Percentiles rank a stretch among this genome's conserved stretches.
phyloP scores from a whole-genome alignment of 2,888 invertebrate genomes.

The Drosophila prolongata region DNA sequence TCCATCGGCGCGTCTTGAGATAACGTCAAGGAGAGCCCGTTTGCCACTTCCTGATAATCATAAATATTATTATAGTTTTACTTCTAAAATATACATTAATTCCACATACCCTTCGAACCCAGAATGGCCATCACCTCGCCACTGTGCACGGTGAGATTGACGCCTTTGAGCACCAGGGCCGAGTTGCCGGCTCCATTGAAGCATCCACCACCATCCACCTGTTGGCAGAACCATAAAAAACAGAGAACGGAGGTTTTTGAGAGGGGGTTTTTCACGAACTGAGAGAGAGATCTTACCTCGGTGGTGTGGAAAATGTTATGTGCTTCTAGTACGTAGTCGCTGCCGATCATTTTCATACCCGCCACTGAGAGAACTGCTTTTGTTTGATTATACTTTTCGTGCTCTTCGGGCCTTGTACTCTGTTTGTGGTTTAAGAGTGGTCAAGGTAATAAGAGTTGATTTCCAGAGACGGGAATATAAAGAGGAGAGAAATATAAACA shows the following conservation, averaged over 20 bases:
- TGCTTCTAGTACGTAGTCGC: constrained; percentile 94
- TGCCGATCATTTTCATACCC: constrained; percentile 88
- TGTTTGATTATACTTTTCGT: constrained; percentile 60
- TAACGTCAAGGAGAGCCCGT: constrained; percentile 96
- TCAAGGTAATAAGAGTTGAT: background rate
- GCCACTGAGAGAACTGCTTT: constrained; percentile 26
- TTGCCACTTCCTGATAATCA: constrained; percentile 93
- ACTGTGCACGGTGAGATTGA: constrained; percentile 94
- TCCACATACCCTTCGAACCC: constrained; percentile 93
- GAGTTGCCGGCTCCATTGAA: constrained; percentile 91
- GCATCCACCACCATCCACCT: constrained; percentile 93
- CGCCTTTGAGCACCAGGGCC: constrained; percentile 95
- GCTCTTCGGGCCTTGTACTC: constrained; percentile 51
- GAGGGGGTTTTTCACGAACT: constrained; percentile 4
- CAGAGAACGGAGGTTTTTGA: background rate
- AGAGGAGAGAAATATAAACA: background rate
- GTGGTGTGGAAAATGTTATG: constrained; percentile 95
- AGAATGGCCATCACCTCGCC: constrained; percentile 97
- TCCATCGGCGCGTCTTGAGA: constrained; percentile 91
- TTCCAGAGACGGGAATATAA: constrained; percentile 20
- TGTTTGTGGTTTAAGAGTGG: constrained; percentile 54
- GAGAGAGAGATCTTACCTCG: constrained; percentile 86
- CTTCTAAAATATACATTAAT: background rate
- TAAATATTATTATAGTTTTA: background rate
- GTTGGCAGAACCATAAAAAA: constrained; percentile 52